Conservation (phyloP, 2,797 vertebrate genomes). For the Uromys caudimaculatus region DNA sequence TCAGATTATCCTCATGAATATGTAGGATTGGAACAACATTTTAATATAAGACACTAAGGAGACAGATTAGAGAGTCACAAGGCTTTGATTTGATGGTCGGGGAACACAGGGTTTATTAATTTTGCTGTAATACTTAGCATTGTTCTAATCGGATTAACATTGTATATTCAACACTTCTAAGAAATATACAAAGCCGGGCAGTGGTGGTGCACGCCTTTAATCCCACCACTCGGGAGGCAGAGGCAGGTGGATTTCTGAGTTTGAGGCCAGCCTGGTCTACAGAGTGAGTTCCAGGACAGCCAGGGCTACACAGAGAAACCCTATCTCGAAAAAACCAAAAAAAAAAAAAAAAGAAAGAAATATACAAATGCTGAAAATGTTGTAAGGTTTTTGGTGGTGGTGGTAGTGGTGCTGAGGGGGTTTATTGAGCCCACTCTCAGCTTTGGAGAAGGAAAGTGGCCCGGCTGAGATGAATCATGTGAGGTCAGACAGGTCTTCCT, state of each 20-base stretch:
- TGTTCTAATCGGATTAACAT: constrained; percentile 43
- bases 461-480: background rate
- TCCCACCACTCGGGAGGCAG: too few species aligned
- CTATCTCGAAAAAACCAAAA: too few species aligned
- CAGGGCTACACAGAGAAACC: too few species aligned
- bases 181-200: background rate
- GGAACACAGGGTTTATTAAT: constrained; percentile 1
- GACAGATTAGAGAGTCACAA: constrained; percentile 1
- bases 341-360: too few species aligned
- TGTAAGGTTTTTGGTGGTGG: background rate
- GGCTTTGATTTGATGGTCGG: background rate
- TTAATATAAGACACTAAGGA: constrained; percentile 56
- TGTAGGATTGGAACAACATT: constrained; percentile 43
- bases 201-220: too few species aligned
- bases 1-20: constrained; percentile 45
- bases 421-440: background rate
- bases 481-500: background rate
- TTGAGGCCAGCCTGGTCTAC: too few species aligned
- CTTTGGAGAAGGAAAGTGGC: background rate
- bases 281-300: too few species aligned
- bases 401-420: background rate
- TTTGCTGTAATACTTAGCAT: background rate
- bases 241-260: too few species aligned
- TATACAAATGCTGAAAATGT: background rate
- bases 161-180: constrained; percentile 11